Evolutionary conservation across 2,113 vertebrate species (phyloP), one percentile per base, ranked within the genome.

Genomic region (Corythornis cristatus): DNA sequence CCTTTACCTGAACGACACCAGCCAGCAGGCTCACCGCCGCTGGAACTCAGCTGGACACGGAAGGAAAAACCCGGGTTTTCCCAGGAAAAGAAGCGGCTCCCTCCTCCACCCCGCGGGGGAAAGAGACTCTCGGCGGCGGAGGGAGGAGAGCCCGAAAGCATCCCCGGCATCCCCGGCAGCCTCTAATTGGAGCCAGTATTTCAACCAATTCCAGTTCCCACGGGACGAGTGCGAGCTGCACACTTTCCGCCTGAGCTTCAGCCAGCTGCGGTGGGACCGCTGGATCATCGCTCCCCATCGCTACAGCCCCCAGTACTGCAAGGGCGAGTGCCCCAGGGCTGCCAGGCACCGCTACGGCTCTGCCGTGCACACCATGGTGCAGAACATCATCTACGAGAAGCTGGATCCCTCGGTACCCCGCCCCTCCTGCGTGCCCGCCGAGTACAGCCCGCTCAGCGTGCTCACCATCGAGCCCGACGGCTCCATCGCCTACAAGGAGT

Each of bases 291-390:
- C 98, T 3, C 99, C 99, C 2, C 98, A 98, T 40, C 94, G 98
- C 29, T 99, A 99, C 96, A 99, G 99, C 96, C 99, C 99, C 4
- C 98, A 98, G 65, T 99, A 98, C 95, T 99, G 99, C 96, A 98
- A 98, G 78, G 99, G 99, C 3, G 97, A 97, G 83, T 99, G 99
- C 87, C 99, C 99, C 0, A 95, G 98, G 61, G 97, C 96, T 0
- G 88, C 98, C 2, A 97, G 99, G 62, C 99, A 98, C n/a, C 98
- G 99, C 43, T 99, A 99, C 1, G 99, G 99, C 33, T 99, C 99
- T 0, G 98, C 99, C 0, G 97, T 99, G 2, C 99, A 99, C 93
- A 98, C 99, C 5, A 97, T 99, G 98, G 98, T 99, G n/a, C 99
- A 99, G 96, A 99, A 98, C 84, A 97, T 99, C 72, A 99, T 99